A percentile compares a stretch with the other conserved stretches of the same genome.
phyloP scores from a whole-genome alignment of 35 echinoderm and acorn worm genomes.

The Heliocidaris erythrogramma region DNA sequence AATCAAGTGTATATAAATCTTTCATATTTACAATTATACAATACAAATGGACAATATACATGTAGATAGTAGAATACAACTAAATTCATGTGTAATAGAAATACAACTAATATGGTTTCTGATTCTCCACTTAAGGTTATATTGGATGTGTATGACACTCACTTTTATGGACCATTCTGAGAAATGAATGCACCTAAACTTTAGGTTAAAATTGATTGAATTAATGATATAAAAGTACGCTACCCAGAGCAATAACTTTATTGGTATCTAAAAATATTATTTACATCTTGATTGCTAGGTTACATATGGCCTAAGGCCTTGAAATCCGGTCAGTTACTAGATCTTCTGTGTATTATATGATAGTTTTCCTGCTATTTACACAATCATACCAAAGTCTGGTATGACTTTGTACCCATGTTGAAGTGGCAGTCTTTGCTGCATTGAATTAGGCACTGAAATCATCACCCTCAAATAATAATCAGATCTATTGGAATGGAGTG shows the following conservation, averaged over 20 bases:
- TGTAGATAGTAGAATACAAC: neutral
- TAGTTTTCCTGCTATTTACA: neutral
- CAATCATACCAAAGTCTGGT: too few relatives aligned
- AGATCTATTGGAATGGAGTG: too few relatives aligned
- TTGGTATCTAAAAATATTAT: neutral
- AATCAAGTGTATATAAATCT: neutral
- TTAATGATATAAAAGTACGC: neutral
- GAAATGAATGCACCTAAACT: neutral
- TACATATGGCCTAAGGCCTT: neutral
- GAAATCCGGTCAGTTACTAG: neutral
- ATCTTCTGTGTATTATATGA: neutral
- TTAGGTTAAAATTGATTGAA: neutral
- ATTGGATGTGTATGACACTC: neutral
- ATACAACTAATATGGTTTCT: neutral
- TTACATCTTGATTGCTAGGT: slow-evolving; percentile 4
- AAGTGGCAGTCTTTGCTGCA: too few relatives aligned
- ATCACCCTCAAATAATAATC: too few relatives aligned
- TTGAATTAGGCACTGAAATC: too few relatives aligned
- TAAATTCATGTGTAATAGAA: neutral
- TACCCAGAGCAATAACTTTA: neutral
- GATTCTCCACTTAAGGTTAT: neutral
- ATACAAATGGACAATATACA: neutral
- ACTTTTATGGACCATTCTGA: neutral
- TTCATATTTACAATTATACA: neutral
- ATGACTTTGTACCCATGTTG: too few relatives aligned